phyloP scores from a whole-genome alignment of 2,888 invertebrate species.

The Leucophenga maculata region DNA sequence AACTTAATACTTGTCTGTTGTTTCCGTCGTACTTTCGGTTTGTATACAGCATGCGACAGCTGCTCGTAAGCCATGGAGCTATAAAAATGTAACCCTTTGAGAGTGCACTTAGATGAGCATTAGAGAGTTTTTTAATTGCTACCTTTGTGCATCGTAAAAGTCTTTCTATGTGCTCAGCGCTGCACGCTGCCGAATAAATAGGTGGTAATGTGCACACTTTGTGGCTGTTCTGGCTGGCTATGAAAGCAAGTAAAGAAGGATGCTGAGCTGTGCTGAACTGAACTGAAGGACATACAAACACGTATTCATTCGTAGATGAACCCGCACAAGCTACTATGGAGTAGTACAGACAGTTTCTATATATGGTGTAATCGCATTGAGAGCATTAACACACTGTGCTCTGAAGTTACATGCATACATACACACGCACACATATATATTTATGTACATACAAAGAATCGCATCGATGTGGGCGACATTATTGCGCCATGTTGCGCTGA shows the following conservation, averaged over 20 bases:
- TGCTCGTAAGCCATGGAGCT: neutral
- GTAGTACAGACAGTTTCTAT: constrained; percentile 23
- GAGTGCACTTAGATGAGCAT: neutral
- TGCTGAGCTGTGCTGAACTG: constrained; percentile 36
- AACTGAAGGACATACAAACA: constrained; percentile 18
- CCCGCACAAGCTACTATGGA: constrained; percentile 36
- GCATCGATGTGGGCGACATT: constrained; percentile 17
- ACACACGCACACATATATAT: constrained; percentile 21
- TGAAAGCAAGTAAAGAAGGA: constrained; percentile 32
- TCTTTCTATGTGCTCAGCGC: neutral
- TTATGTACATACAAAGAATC: constrained; percentile 11
- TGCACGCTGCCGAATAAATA: constrained; percentile 13
- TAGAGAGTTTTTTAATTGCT: constrained; percentile 15
- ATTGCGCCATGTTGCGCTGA: constrained; percentile 38
- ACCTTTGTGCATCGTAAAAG: constrained; percentile 19
- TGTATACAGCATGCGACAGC: too few relatives aligned
- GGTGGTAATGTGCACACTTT: constrained; percentile 14
- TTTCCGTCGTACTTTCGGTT: too few relatives aligned
- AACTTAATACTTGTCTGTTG: too few relatives aligned
- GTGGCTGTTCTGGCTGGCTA: constrained; percentile 8
- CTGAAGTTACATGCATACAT: constrained; percentile 15
- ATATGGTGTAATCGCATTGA: constrained; percentile 44
- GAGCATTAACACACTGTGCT: constrained; percentile 38
- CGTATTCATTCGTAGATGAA: constrained; percentile 24
- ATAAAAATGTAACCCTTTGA: constrained; percentile 9